Evolutionary conservation across 1,140 invertebrate genomes (phyloP).

Genomic region (Hylaeus volcanicus): DNA sequence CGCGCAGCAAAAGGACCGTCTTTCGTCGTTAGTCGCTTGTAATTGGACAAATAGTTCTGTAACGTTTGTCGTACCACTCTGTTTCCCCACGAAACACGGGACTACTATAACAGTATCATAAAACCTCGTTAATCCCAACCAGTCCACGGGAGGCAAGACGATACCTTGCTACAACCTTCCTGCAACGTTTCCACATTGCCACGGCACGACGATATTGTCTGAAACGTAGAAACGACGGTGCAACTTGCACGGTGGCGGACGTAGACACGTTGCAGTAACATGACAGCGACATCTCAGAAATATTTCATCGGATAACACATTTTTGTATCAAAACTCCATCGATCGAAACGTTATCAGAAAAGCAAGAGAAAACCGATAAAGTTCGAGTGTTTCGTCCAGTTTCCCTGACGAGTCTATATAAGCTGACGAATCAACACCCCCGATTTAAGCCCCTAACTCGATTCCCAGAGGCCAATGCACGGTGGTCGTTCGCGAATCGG

Average conservation of each 20-base stretch:
- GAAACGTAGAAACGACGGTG: no score
- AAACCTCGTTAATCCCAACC: constrained; percentile 2
- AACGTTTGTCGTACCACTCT: not conserved
- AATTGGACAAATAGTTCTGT: not conserved
- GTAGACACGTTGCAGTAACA: no score
- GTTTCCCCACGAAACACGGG: not conserved
- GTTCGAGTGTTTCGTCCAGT: no score
- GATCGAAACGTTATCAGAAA: no score
- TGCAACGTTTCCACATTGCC: no score
- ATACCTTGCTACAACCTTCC: no score
- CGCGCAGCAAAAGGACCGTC: not conserved
- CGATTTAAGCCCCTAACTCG: not conserved
- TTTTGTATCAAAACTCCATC: no score
- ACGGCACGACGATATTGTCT: no score
- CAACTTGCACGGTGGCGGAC: no score
- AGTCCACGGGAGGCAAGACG: not conserved
- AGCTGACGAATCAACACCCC: not conserved
- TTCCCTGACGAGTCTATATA: not conserved
- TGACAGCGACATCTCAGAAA: no score
- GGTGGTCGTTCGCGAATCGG: constrained; percentile 17
- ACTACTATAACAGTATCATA: not conserved
- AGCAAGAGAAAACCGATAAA: no score
- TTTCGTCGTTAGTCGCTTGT: not conserved
- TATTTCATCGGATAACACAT: no score
- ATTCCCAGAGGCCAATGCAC: not conserved